These are phyloP conservation scores for Margarornis squamiger DNA, from an alignment of 2,797 vertebrate genomes.

Conservation along the genomic window DNA sequence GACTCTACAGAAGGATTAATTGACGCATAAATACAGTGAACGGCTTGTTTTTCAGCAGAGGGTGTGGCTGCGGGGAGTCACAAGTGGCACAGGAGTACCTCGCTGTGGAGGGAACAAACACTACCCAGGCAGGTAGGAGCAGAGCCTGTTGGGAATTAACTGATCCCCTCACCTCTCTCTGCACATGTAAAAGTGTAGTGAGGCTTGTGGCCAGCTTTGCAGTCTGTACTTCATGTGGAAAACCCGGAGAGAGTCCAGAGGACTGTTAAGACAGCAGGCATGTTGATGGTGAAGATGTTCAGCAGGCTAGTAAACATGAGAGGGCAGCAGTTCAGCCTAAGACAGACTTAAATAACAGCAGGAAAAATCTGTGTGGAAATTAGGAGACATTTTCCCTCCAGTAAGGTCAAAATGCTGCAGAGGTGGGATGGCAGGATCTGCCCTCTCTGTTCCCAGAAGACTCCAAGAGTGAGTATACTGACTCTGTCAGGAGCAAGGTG, in stretches of 20 bases:
- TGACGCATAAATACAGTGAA: neutral
- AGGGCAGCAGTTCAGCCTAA: neutral
- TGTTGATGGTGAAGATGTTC: neutral
- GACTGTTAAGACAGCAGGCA: fast-evolving
- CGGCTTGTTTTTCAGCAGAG: neutral
- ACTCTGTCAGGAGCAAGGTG: neutral
- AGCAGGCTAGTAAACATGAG: neutral
- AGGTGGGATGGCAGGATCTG: neutral
- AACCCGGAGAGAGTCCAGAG: neutral
- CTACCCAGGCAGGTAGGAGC: neutral
- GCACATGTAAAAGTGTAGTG: fast-evolving
- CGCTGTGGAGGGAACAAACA: neutral
- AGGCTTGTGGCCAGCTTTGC: neutral
- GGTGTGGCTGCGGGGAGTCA: neutral
- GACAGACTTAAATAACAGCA: neutral
- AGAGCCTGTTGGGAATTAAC: neutral
- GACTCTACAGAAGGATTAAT: neutral
- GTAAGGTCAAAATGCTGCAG: neutral
- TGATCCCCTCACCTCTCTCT: neutral
- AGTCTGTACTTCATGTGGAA: neutral
- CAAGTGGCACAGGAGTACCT: neutral
- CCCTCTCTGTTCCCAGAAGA: neutral
- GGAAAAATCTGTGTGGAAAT: neutral
- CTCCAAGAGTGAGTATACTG: neutral
- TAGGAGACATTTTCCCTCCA: neutral